These are phyloP conservation scores for Sander lucioperca DNA, from an alignment of 2,113 vertebrate genomes.

Conservation along the genomic window DNA sequence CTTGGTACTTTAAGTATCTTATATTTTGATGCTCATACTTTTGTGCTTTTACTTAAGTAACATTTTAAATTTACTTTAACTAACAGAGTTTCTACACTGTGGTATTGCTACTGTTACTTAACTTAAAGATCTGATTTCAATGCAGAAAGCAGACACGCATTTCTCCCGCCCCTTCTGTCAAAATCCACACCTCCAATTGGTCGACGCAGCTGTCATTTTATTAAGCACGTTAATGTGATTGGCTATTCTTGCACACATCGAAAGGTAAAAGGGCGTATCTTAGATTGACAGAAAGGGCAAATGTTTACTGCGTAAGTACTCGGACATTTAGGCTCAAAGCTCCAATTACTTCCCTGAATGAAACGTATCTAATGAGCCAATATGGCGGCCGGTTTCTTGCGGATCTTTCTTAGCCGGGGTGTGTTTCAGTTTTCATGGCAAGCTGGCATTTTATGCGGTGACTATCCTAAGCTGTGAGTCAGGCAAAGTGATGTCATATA, in stretches of 20 bases:
- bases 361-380: constrained; percentile 60
- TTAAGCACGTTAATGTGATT: constrained; percentile 37
- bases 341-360: neutral
- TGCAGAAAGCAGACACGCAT: constrained; percentile 55
- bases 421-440: constrained; percentile 60
- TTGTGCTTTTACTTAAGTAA: no score
- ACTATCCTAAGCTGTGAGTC: constrained; percentile 82
- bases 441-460: constrained; percentile 68
- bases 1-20: no score
- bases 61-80: no score
- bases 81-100: no score
- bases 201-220: neutral
- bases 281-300: constrained; percentile 65
- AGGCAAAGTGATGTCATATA: constrained; percentile 81
- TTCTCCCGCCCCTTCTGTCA: constrained; percentile 71
- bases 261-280: constrained; percentile 58
- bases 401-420: constrained; percentile 31
- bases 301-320: constrained; percentile 60
- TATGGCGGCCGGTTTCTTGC: constrained; percentile 71
- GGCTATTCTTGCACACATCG: constrained; percentile 26
- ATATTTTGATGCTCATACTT: no score
- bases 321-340: constrained; percentile 72
- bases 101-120: no score
- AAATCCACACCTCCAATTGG: constrained; percentile 57
- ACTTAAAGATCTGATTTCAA: no score